Percentiles rank a stretch among this genome's conserved stretches.
Conservation (phyloP, 2,797 vertebrate species). For the Poecile montanus region DNA sequence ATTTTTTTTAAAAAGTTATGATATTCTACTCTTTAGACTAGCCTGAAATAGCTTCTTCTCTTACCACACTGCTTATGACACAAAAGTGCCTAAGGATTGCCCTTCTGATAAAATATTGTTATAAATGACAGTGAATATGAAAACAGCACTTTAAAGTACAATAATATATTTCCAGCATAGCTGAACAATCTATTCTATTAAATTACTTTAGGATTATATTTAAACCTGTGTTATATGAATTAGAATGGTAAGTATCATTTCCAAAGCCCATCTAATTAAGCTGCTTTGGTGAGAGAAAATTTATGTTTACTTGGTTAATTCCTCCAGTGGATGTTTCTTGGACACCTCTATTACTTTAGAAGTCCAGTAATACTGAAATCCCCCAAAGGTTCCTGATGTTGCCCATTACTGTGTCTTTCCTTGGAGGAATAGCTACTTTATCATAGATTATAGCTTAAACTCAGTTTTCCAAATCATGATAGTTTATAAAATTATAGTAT, state of each 20-base stretch:
- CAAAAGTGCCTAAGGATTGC: background rate
- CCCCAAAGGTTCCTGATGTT: slow-evolving; percentile 30
- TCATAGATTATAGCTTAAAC: slow-evolving; percentile 70
- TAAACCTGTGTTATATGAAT: background rate
- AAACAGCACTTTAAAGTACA: background rate
- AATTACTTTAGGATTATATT: background rate
- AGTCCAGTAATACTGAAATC: slow-evolving; percentile 12
- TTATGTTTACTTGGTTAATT: slow-evolving; percentile 12
- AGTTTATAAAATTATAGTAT: slow-evolving; percentile 81
- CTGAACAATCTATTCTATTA: background rate
- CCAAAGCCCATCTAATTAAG: background rate
- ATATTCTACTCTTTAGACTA: background rate
- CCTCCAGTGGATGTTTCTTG: background rate
- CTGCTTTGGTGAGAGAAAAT: background rate
- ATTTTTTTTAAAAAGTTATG: background rate
- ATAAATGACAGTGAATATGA: background rate
- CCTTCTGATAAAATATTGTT: background rate
- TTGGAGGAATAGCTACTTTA: slow-evolving; percentile 68
- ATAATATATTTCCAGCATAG: background rate
- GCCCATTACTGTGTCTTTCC: slow-evolving; percentile 68
- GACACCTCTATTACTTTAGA: background rate
- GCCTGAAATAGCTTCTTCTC: background rate
- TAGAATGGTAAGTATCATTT: background rate
- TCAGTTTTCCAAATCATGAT: slow-evolving; percentile 68
- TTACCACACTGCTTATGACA: background rate